Base-by-base conservation (phyloP, 2,113 vertebrate genomes). In the Scomber japonicus region DNA sequence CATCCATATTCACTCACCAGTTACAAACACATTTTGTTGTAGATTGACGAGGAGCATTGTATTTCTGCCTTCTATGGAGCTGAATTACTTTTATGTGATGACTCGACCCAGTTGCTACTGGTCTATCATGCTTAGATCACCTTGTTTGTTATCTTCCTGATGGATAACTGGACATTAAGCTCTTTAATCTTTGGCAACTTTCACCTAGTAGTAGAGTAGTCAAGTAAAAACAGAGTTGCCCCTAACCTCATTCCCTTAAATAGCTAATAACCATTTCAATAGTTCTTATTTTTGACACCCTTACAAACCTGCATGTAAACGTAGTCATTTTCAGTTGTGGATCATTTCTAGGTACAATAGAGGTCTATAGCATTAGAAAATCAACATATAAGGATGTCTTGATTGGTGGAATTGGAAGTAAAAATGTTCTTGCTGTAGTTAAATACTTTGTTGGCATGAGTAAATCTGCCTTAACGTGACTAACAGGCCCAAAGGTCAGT, bases 271-370 rank as follows among this genome's bases (percentile, higher is more conserved):
- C 61, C 2, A 21, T 67, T 6, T 35, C 21, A 44, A n/a, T 5
- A 27, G 40, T 11, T 48, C 17, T 3, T 0, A 31, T 48, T 9
- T 0, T 40, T 46, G 19, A 8, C 17, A 0, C 17, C 11, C 3
- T 24, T 16, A 45, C 7, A 31, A 21, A 50, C 9, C 61, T 84
- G 84, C 80, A 80, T 82, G 72, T 85, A 87, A 78, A 78, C 62
- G 17, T 78, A 68, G 71, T 69, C 67, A 17, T 27, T 40, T 49
- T 46, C 10, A 35, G n/a, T 44, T 65, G 11, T 3, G 35, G 2
- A 46, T 16, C 27, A 10, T 13, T 16, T 70, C 21, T 53, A 3
- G 19, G 35, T 40, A 21, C 10, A 17, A 46, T 11, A 30, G 40
- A 53, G 6, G 9, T 55, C 24, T 30, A 4, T 31, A 31, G 35